These are phyloP conservation scores for Luffia ferchaultella DNA, from an alignment of 2,888 invertebrate genomes.

Conservation along the genomic window DNA sequence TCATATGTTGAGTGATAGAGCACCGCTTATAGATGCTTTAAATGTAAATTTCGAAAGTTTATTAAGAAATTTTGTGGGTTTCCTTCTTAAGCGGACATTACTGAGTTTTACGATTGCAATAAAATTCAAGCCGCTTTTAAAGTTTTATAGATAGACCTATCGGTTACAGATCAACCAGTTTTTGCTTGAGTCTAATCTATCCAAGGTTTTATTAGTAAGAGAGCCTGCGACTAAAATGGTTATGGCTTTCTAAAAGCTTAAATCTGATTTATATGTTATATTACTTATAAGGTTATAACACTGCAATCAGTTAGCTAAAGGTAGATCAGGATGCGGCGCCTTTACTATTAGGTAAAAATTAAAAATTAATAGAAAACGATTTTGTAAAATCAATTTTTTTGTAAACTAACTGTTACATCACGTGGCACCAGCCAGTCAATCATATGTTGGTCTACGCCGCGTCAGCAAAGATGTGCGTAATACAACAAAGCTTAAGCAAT, in stretches of 20 bases:
- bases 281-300: neutral
- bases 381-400: no score
- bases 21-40: neutral
- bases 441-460: no score
- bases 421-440: no score
- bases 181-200: neutral
- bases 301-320: no score
- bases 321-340: no score
- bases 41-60: neutral
- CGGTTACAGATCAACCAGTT: neutral
- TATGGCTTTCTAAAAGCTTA: neutral
- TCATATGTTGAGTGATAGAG: neutral
- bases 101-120: neutral
- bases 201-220: neutral
- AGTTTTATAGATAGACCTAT: no score
- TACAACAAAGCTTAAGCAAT: no score
- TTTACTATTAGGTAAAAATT: no score
- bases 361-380: no score
- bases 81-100: neutral
- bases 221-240: neutral
- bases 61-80: neutral
- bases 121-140: no score
- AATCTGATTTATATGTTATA: neutral
- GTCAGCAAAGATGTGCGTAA: no score
- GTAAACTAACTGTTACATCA: no score